Evolutionary conservation across 2,797 vertebrate species (phyloP), one percentile per base, ranked within the genome.

Genomic region (Aplochiton taeniatus): DNA sequence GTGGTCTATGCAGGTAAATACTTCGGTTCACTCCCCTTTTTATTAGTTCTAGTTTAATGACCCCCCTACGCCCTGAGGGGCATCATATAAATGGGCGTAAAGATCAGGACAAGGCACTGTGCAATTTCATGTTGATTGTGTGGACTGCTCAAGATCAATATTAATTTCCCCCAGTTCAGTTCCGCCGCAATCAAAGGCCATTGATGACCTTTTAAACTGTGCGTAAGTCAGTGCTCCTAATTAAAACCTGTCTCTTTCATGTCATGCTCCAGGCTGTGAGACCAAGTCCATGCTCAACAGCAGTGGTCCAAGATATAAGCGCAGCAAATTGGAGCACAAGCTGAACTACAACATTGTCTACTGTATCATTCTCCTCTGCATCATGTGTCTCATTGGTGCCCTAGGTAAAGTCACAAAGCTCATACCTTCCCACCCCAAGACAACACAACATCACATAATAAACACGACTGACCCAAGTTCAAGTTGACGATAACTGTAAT

Each of bases 241-340:
- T 13, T 67, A 4, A 63, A 61, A 64, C 41, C 45, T 69, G 9
- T 46, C 70, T 48, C 68, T 74, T 70, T 86, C 5, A 54, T 76
- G 20, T 42, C 13, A 51, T 11, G n/a, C 75, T 84, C 19, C 74
- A 99, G 97, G 97, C 63, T 95, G 94, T 8, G 96, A 98, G 79
- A 95, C 95, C 0, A 98, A 98, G 87, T 93, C 96, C 73, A 96
- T 98, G 96, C 86, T 99, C 16, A 98, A 98, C 89, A 96, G 94
- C 83, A 93, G 76, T 0, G 93, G 94, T 1, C 88, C 95, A 0
- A 91, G 95, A 41, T 96, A 95, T 90, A 98, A 98, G 73, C 94
- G 94, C 84, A 99, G 97, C 92, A 94, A 94, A 87, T 89, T 98
- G 0, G 96, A 99, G 88, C 91, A 87, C 51, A 90, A 84, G 63